Conservation (phyloP, 2,888 invertebrate species). For the Calliphora vomitoria region DNA sequence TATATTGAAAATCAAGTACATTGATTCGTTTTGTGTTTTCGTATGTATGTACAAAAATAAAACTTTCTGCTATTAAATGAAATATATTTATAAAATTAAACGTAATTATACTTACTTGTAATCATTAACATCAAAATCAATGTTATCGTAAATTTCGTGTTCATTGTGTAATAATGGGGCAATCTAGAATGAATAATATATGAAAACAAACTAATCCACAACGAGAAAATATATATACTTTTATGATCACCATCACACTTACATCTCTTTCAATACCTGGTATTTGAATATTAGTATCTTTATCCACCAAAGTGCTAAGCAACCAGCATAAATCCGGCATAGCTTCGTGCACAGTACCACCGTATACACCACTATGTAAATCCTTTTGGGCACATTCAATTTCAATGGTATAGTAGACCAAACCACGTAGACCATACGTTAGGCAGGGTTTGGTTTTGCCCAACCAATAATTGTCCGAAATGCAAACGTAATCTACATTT, state of each 20-base stretch:
- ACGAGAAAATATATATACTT: too few species aligned
- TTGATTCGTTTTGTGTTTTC: too few species aligned
- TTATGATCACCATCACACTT: slow-evolving; percentile 64
- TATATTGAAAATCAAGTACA: too few species aligned
- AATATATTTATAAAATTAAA: slow-evolving; percentile 3
- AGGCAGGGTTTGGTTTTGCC: slow-evolving; percentile 98
- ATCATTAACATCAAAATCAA: slow-evolving; percentile 93
- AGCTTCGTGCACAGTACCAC: slow-evolving; percentile 96
- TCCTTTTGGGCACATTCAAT: slow-evolving; percentile 95
- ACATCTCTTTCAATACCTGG: slow-evolving; percentile 94
- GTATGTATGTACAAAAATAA: too few species aligned
- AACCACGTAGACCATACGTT: slow-evolving; percentile 97
- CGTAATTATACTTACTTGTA: slow-evolving; percentile 86
- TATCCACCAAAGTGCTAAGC: slow-evolving; percentile 93
- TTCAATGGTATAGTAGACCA: slow-evolving; percentile 95
- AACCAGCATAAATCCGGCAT: slow-evolving; percentile 96
- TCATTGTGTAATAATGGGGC: slow-evolving; percentile 89
- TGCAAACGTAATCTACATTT: slow-evolving; percentile 96
- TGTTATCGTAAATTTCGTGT: slow-evolving; percentile 89
- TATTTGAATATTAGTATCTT: slow-evolving; percentile 93
- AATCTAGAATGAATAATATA: slow-evolving; percentile 76
- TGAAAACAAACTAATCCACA: too few species aligned
- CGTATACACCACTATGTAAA: slow-evolving; percentile 97
- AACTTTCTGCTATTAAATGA: too few species aligned
- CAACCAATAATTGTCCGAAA: slow-evolving; percentile 99